Conservation (phyloP, 2,113 vertebrate genomes). For the Epinephelus fuscoguttatus region DNA sequence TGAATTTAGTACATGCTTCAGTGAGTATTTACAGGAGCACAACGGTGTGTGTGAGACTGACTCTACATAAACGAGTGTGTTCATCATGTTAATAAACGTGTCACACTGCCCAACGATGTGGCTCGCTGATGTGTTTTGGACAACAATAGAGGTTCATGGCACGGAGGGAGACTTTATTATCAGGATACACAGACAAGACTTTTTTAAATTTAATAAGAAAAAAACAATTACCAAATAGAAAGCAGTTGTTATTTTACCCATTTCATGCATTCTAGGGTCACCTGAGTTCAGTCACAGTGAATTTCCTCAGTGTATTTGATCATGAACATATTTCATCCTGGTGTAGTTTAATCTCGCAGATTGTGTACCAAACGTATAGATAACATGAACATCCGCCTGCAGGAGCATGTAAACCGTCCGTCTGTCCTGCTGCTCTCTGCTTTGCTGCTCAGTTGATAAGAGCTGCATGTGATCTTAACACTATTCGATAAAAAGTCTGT, state of each 20-base stretch:
- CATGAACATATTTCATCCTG: neutral
- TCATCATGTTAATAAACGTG: neutral
- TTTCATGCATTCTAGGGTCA: neutral
- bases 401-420: neutral
- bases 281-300: neutral
- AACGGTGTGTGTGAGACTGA: neutral
- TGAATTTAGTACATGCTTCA: neutral
- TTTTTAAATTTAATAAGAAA: neutral
- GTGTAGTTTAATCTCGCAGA: neutral
- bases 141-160: neutral
- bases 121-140: neutral
- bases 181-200: neutral
- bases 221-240: neutral
- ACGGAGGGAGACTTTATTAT: neutral
- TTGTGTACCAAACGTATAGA: neutral
- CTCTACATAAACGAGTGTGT: neutral
- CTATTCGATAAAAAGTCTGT: neutral
- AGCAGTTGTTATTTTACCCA: neutral
- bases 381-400: neutral
- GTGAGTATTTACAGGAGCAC: neutral
- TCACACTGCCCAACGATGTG: neutral
- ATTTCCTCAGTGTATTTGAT: neutral
- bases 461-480: neutral
- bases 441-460: slow-evolving; percentile 10
- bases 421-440: neutral